Evolutionary conservation across 2,888 invertebrate genomes (phyloP), one percentile per base, ranked within the genome.

Genomic region (Noctua fimbriata): DNA sequence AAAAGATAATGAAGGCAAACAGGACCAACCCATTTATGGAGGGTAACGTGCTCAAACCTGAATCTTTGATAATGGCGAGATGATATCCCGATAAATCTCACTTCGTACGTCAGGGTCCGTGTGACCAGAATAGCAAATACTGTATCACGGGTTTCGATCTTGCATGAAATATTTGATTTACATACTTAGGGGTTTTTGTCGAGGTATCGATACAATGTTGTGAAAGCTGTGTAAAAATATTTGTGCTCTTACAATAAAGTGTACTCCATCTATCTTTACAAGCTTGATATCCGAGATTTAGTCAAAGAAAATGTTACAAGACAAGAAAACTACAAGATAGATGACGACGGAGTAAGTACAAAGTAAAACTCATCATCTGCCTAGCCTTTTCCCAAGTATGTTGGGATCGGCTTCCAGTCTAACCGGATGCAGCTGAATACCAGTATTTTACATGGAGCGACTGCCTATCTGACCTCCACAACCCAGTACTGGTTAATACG

Each of bases 61-160:
- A 83, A 83, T 78, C 79, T 85, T 81, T 87, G 87, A 84, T 87
- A 89, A 87, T 79, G 71, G 80, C 52, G 70, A 87, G 79, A 82
- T 82, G 87, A 87, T 89, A 85, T 75, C 70, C 49, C 85, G 78
- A 87, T 88, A 87, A 87, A 87, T 89, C 84, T 87, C 78, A 87
- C 79, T 79, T 78, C 84, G 75, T 79, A 77, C 76, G 78, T 81
- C 84, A 86, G 76, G 44, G 52, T 47, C 32, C 55, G 44, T 79
- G 52, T 75, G 87, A 81, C 76, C 69, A 69, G 89, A 88, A 87
- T 87, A 87, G 58, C 81, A 81, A 87, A 41, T 78, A 73, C 75
- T 72, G 60, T 88, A 76, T 79, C 79, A 79, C 14, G 75, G 69
- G 47, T 79, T 69, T 78, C 47, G 73, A 84, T 87, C 74, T 84